These are phyloP conservation scores for Lamellibrachia columna DNA, from an alignment of 2,888 invertebrate genomes.

Conservation along the genomic window DNA sequence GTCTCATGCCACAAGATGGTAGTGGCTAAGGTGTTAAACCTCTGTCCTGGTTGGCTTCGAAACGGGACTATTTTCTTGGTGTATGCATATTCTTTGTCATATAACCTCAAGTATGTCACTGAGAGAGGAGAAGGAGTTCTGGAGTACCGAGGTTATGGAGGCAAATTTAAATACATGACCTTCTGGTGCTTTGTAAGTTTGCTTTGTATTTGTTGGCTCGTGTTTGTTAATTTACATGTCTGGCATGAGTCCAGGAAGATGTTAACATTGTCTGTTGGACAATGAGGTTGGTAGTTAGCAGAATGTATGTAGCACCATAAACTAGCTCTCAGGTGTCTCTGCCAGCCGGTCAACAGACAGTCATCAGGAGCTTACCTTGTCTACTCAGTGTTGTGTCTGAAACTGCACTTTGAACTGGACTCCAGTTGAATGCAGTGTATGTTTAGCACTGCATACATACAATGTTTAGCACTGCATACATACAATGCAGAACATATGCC, in stretches of 20 bases:
- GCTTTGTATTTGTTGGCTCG: neutral
- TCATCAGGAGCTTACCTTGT: neutral
- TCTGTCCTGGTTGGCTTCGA: neutral
- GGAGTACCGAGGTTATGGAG: slow-evolving; percentile 27
- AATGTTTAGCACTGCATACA: slow-evolving; percentile 57
- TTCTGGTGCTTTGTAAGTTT: slow-evolving; percentile 32
- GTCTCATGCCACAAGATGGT: neutral
- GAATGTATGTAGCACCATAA: neutral
- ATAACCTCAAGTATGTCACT: slow-evolving; percentile 20
- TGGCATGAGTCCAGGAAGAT: no score
- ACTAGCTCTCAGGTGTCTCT: neutral
- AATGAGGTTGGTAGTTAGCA: neutral
- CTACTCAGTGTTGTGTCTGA: neutral
- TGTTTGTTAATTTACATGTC: neutral
- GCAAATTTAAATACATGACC: slow-evolving; percentile 31
- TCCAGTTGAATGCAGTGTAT: neutral
- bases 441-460: slow-evolving; percentile 62
- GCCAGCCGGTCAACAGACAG: neutral
- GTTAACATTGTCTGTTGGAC: neutral
- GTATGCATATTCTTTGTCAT: slow-evolving; percentile 21
- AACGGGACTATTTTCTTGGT: slow-evolving; percentile 18
- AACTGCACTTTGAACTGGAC: neutral
- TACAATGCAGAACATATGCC: slow-evolving; percentile 41
- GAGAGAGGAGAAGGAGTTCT: slow-evolving; percentile 13
- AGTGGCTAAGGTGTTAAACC: neutral